Evolutionary conservation across 2,888 invertebrate genomes (phyloP), one percentile per base, ranked within the genome.

Genomic region (Cryptocephalus primarius): DNA sequence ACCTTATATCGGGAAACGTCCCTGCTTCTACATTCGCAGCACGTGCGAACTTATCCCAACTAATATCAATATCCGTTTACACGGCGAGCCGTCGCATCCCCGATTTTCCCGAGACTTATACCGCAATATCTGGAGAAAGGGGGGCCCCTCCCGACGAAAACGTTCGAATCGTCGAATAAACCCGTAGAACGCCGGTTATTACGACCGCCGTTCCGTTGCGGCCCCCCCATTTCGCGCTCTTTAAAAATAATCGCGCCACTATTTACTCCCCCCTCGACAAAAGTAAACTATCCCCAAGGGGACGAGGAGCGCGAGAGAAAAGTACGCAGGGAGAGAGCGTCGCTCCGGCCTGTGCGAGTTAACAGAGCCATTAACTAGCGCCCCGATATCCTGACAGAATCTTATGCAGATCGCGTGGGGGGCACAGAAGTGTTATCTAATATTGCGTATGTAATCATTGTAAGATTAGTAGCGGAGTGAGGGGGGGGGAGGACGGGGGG

Each of bases 371-470:
- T 57, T 57, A 54, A 55, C 51, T 48, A 48, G 54, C 22, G 22
- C 50, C 46, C 43, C 49, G 47, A 42, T 54, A 49, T 53, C 53
- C 52, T 48, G 51, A 54, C 53, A 50, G 50, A 42, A 53, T 50
- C 50, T 52, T 53, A 55, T 55, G 54, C 52, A 56, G 54, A 54
- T 54, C 36, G 36, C 36, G 11, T 11, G 36, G 36, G 12, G n/a
- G 22, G 10, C 31, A 55, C 60, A 63, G 60, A 63, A 64, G 63
- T 62, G 64, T 65, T 68, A 68, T 68, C 66, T 68, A 66, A 68
- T 68, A 68, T 65, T 67, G 66, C 67, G 66, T 66, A 63, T 61
- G 64, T 66, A 68, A 68, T 69, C 68, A 67, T 67, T 66, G 67
- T 60, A 61, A 68, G 69, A 69, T 69, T 69, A 69, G 67, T 62